A percentile compares a stretch with the other conserved stretches of the same genome.
Evolutionary conservation across 2,113 vertebrate genomes (phyloP).

Genomic region (Melierax canorus): DNA sequence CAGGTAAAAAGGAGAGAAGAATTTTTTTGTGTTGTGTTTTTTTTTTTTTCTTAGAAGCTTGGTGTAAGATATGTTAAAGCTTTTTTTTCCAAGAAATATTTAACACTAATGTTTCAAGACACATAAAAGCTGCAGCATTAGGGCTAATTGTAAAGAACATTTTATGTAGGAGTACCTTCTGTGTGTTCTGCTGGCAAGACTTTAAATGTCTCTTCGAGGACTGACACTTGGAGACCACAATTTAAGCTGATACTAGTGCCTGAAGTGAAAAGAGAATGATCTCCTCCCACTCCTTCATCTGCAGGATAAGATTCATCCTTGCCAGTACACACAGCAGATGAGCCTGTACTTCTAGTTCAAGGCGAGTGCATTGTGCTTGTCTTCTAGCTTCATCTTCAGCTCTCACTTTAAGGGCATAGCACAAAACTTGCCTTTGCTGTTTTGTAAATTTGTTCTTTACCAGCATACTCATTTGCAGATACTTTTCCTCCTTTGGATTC

Average conservation of each 20-base stretch:
- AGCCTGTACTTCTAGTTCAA: not conserved
- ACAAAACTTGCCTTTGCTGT: not conserved
- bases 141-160: not conserved
- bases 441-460: not conserved
- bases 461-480: not conserved
- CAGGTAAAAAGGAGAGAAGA: not conserved
- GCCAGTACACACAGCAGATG: not conserved
- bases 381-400: not conserved
- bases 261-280: slow-evolving; percentile 13
- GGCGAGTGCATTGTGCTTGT: not conserved
- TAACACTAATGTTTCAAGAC: not conserved
- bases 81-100: not conserved
- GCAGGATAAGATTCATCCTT: not conserved
- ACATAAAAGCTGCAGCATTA: not conserved
- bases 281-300: slow-evolving; percentile 16
- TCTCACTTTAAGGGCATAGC: not conserved
- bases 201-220: not conserved
- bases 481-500: not conserved
- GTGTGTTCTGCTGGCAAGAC: slow-evolving; percentile 10
- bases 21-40: not conserved
- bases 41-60: not conserved
- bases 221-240: slow-evolving; percentile 1
- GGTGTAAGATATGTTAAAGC: not conserved
- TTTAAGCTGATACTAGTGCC: slow-evolving; percentile 3
- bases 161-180: slow-evolving; percentile 15